phyloP scores from a whole-genome alignment of 1,140 invertebrate species.

The Eufriesea mexicana region DNA sequence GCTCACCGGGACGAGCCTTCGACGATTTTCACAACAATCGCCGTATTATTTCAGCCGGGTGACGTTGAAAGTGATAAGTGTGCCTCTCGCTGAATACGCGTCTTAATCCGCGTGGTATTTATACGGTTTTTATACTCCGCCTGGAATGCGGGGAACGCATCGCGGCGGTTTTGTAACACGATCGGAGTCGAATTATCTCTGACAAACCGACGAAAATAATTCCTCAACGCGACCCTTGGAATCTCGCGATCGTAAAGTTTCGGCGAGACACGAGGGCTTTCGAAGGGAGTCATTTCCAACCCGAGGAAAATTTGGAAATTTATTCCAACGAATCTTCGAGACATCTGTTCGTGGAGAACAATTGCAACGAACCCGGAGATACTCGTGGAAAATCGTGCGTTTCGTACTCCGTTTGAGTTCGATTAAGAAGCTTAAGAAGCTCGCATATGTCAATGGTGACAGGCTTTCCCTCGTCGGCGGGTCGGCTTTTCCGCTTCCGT shows the following conservation, averaged over 20 bases:
- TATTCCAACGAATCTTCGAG: no score
- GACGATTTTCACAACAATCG: slow-evolving; percentile 59
- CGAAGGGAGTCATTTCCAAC: no score
- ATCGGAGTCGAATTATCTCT: neutral
- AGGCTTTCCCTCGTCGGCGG: slow-evolving; percentile 2
- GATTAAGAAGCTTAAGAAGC: slow-evolving; percentile 22
- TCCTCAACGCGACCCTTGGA: no score
- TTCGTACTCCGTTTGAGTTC: slow-evolving; percentile 10
- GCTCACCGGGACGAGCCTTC: neutral
- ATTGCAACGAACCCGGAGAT: neutral
- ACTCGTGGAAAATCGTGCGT: slow-evolving; percentile 33
- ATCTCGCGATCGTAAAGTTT: no score
- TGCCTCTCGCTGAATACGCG: slow-evolving; percentile 27
- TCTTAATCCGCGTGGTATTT: slow-evolving; percentile 50
- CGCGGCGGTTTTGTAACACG: neutral
- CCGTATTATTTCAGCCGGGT: slow-evolving; percentile 54
- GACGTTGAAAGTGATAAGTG: slow-evolving; percentile 44
- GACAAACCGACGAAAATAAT: neutral
- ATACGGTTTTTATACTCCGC: slow-evolving; percentile 22
- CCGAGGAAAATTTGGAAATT: no score
- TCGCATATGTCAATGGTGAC: slow-evolving; percentile 27
- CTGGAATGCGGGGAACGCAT: slow-evolving; percentile 1
- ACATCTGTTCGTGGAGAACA: neutral
- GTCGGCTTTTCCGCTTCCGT: slow-evolving; percentile 67
- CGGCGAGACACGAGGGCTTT: no score